Base-by-base conservation (phyloP, 2,113 vertebrate species). In the Todiramphus chloris region DNA sequence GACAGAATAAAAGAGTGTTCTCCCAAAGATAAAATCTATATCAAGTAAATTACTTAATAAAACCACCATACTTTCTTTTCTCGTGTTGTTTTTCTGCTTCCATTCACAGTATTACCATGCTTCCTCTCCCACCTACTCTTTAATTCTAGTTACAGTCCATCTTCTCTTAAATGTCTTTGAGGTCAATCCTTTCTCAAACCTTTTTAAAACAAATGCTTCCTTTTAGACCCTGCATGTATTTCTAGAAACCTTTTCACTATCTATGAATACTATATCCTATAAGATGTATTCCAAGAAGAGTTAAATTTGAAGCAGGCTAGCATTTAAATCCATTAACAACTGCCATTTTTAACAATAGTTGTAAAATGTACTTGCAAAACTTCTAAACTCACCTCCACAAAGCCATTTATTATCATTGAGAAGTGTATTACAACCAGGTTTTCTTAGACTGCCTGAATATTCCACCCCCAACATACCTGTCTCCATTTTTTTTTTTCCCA, bases 391-490 rank as follows among this genome's bases (percentile, higher is more conserved):
- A 73, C 4, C 6, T 76, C 43, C 23, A 15, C 14, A 43, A 83
- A 83, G 35, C 10, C 25, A 24, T 44, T 0, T 60, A 27, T 31
- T 56, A 23, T 31, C 11, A 30, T 1, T 46, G 24, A 87, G 10
- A 78, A 59, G 2, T 33, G 1, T 11, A 27, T 46, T 66, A 46
- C 6, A 41, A 64, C 28, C 2, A 35, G 46, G 11, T 19, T 80
- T 76, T 4, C 7, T 90, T 9, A 58, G 14, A 27, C 3, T 28
- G 6, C 35, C 23, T 25, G 25, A 53, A 73, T 18, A 48, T 3
- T 12, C 2, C 1, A 17, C 2, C 4, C 8, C 10, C 3, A 1
- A 18, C 25, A 24, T 25, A 9, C 13, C 3, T 3, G 1, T 28
- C 1, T 39, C 11, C 6, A 58, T 3, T 11, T 6, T 56, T n/a